A percentile compares a stretch with the other conserved stretches of the same genome.
Conservation (phyloP, 1,140 invertebrate genomes). For the Trachymyrmex septentrionalis region DNA sequence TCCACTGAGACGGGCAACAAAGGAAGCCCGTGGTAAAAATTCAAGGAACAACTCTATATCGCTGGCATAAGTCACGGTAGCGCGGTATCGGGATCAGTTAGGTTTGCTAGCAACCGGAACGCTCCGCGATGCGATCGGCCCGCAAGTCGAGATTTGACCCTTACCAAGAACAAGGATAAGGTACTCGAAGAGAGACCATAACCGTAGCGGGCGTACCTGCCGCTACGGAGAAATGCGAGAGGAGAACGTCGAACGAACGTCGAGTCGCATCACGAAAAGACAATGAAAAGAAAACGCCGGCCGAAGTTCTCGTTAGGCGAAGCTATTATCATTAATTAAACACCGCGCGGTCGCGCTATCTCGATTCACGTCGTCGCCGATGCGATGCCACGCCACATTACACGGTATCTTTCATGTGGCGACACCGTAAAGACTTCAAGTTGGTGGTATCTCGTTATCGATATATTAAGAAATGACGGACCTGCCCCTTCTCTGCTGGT, state of each 20-base stretch:
- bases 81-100: conserved; percentile 50
- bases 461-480: conserved; percentile 77
- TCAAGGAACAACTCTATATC: conserved; percentile 53
- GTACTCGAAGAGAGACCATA: conserved; percentile 13
- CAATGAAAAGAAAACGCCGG: conserved; percentile 78
- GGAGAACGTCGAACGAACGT: conserved; percentile 44
- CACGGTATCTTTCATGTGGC: too few species aligned
- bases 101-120: conserved; percentile 40
- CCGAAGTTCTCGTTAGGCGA: conserved; percentile 78
- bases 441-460: conserved; percentile 81
- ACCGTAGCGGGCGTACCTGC: conserved; percentile 8
- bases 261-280: conserved; percentile 75
- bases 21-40: conserved; percentile 45
- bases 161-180: conserved; percentile 12
- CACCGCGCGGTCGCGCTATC: conserved; percentile 81
- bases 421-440: conserved; percentile 80
- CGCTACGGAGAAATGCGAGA: conserved; percentile 19
- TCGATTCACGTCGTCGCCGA: conserved; percentile 75
- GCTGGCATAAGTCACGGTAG: conserved; percentile 58
- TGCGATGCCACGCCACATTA: conserved; percentile 78
- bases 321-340: conserved; percentile 85
- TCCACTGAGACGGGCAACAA: conserved; percentile 42
- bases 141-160: conserved; percentile 37
- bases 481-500: conserved; percentile 53
- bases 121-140: conserved; percentile 52